Base-by-base conservation (phyloP, 2,113 vertebrate species). In the Myotis brandtii region DNA sequence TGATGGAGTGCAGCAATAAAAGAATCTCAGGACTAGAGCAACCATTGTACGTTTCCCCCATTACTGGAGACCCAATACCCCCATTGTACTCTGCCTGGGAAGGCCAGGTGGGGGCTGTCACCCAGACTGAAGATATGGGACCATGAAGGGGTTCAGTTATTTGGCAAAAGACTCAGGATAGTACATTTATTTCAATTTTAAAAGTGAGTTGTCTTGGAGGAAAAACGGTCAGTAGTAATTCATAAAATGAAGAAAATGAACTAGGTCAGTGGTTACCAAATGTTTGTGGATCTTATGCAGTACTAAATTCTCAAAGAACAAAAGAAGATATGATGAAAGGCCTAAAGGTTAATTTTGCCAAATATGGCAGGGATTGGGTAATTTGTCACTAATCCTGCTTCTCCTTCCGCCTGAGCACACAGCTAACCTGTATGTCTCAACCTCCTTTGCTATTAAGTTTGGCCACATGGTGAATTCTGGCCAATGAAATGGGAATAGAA, bases 311-410 rank as follows among this genome's bases (percentile, higher is more conserved):
- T 90, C 75, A 92, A 90, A 87, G 43, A 81, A 96, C 25, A 92
- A 92, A 96, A 87, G 25, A 37, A 94, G 40, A 50, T 43, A 32
- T 11, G 32, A 79, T 52, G 82, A 72, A 93, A 72, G 64, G 3
- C 52, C 54, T 92, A 40, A 86, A 89, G 89, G 11, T 84, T 83
- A 86, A 21, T 91, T 95, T 89, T 90, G 79, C 37, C 93, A 93
- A 79, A 67, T 85, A 43, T 64, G 5, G 48, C 43, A 21, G 32
- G 43, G 37, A 69, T 59, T 88, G 25, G 64, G 25, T 84, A 27
- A 89, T 86, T 56, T 87, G 37, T 23, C 12, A 48, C 34, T 81
- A 90, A 81, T 56, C 32, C 27, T 69, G n/a, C 48, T 75, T 66
- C 83, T 77, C 73, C 37, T 50, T 85, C 62, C 81, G 87, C 79